Percentiles rank a stretch among this genome's conserved stretches.
Evolutionary conservation across 1,140 invertebrate species (phyloP).

Genomic region (Tachypleus tridentatus): DNA sequence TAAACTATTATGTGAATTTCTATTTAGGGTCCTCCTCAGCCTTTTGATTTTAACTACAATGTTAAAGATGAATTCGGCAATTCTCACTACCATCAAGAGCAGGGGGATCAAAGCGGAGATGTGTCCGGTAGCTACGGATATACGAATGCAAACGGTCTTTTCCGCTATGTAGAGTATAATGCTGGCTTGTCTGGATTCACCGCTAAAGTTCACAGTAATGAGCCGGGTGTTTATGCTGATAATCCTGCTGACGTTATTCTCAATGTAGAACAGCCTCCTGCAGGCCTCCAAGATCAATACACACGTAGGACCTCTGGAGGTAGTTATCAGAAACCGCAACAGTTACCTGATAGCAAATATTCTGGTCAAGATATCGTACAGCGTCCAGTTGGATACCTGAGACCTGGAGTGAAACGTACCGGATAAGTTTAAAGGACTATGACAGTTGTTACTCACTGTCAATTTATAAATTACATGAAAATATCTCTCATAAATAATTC

Average conservation of each 20-base stretch:
- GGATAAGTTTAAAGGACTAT: too few relatives aligned
- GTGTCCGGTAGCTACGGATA: slow-evolving; percentile 21
- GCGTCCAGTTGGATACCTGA: too few relatives aligned
- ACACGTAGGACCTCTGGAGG: too few relatives aligned
- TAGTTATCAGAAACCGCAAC: too few relatives aligned
- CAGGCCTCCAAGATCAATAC: slow-evolving; percentile 8
- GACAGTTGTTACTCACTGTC: too few relatives aligned
- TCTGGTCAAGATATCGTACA: too few relatives aligned
- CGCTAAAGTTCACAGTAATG: slow-evolving; percentile 21
- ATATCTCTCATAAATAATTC: too few relatives aligned
- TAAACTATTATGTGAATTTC: too few relatives aligned
- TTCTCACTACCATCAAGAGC: slow-evolving; percentile 18
- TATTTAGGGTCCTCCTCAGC: slow-evolving; percentile 19
- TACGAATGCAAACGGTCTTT: slow-evolving; percentile 19
- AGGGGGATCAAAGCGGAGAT: slow-evolving; percentile 18
- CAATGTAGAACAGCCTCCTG: slow-evolving; percentile 19
- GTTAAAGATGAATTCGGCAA: slow-evolving; percentile 21
- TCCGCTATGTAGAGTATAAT: slow-evolving; percentile 20
- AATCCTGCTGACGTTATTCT: slow-evolving; percentile 23
- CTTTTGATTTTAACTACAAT: slow-evolving; percentile 22
- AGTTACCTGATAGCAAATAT: too few relatives aligned
- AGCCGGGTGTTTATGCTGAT: slow-evolving; percentile 20
- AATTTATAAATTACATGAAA: too few relatives aligned
- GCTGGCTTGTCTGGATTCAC: slow-evolving; percentile 21
- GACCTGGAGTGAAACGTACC: too few relatives aligned